phyloP scores from a whole-genome alignment of 2,113 vertebrate species.

The Ophthalmolycus amberensis region DNA sequence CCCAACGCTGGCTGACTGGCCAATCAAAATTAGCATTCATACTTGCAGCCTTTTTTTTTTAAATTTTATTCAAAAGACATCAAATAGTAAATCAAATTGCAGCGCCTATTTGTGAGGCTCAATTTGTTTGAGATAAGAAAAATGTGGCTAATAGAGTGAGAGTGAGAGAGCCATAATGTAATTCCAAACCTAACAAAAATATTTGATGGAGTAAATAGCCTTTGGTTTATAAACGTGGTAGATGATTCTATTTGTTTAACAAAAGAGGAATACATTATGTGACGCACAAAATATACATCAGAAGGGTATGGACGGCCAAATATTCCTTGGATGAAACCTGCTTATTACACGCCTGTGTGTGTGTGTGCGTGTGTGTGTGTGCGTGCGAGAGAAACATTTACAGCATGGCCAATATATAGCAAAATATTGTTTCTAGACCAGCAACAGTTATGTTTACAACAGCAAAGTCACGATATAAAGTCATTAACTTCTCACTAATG shows the following conservation, averaged over 20 bases:
- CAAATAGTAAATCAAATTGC: constrained; percentile 70
- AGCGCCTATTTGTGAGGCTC: constrained; percentile 62
- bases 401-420: not conserved
- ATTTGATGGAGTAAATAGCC: constrained; percentile 62
- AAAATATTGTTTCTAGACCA: too few relatives aligned
- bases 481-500: too few relatives aligned
- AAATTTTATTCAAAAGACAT: constrained; percentile 70
- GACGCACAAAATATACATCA: constrained; percentile 43
- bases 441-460: too few relatives aligned
- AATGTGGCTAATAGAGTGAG: constrained; percentile 60
- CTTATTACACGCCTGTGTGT: constrained; percentile 46
- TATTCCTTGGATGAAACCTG: constrained; percentile 17
- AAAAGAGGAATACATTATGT: constrained; percentile 49
- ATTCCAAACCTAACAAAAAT: constrained; percentile 65
- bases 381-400: constrained; percentile 6
- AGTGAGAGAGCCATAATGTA: constrained; percentile 50
- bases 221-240: constrained; percentile 50
- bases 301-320: constrained; percentile 20
- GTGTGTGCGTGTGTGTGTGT: not conserved
- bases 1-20: constrained; percentile 45
- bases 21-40: constrained; percentile 76
- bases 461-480: too few relatives aligned
- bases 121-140: constrained; percentile 72
- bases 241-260: constrained; percentile 64
- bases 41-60: constrained; percentile 47